These are phyloP conservation scores for Eunapius fragilis DNA, from an alignment of 37 sponge, comb jelly and placozoan species.

Conservation along the genomic window DNA sequence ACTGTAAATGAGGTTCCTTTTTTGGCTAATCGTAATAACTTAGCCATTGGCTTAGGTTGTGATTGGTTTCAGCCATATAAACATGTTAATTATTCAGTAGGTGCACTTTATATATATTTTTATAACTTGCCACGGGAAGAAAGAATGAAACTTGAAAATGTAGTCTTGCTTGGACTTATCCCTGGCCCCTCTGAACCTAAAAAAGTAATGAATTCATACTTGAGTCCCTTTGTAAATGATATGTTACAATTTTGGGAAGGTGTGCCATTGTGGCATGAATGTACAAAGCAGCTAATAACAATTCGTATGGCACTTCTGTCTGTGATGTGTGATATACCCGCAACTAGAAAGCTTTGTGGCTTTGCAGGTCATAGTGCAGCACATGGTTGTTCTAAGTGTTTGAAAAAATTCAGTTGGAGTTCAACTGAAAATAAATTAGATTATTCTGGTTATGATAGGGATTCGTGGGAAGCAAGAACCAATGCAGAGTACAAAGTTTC, in stretches of 20 bases:
- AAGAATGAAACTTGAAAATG: constrained; percentile 17
- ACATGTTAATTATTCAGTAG: constrained; percentile 19
- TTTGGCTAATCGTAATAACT: constrained; percentile 1
- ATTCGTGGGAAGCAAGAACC: constrained; percentile 9
- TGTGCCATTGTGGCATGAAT: constrained; percentile 1
- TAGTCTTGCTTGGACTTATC: constrained; percentile 24
- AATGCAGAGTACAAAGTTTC: neutral
- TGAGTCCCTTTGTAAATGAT: constrained; percentile 39
- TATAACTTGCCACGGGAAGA: constrained; percentile 26
- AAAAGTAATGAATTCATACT: constrained; percentile 5
- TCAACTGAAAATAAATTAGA: constrained; percentile 42
- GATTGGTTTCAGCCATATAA: constrained; percentile 57
- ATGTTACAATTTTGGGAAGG: constrained; percentile 20
- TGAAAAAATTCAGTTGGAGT: constrained; percentile 6
- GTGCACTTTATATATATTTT: constrained; percentile 22
- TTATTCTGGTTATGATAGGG: constrained; percentile 29
- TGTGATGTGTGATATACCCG: constrained; percentile 49
- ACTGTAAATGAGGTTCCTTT: constrained; percentile 2
- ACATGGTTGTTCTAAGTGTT: constrained; percentile 44
- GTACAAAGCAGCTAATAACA: neutral
- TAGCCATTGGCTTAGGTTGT: constrained; percentile 2
- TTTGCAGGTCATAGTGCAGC: constrained; percentile 49
- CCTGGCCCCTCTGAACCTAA: constrained; percentile 37
- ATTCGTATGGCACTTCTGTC: constrained; percentile 18
- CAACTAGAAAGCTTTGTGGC: constrained; percentile 54